Percentiles rank a stretch among this genome's conserved stretches.
These are phyloP conservation scores for Tachyglossus aculeatus DNA, from an alignment of 2,797 vertebrate species.

Conservation along the genomic window DNA sequence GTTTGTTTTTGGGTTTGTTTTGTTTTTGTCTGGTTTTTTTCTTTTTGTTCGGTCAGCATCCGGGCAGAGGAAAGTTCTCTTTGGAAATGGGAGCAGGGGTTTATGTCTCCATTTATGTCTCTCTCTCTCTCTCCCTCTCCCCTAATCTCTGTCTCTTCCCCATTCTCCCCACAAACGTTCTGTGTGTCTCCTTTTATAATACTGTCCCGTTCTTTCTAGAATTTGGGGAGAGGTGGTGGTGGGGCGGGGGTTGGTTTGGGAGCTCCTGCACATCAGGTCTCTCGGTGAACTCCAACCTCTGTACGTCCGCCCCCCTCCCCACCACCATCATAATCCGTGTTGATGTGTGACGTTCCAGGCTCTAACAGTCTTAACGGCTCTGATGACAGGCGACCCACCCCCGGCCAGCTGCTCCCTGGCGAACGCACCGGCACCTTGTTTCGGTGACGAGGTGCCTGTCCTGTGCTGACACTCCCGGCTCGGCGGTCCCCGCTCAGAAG, in stretches of 20 bases:
- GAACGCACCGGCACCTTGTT: conserved; percentile 4
- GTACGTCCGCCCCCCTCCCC: neutral
- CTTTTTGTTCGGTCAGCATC: conserved; percentile 38
- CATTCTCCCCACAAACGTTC: neutral
- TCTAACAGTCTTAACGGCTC: conserved; percentile 46
- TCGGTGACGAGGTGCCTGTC: conserved; percentile 4
- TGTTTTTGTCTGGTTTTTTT: conserved; percentile 41
- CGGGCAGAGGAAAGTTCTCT: conserved; percentile 42
- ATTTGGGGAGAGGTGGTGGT: too few species aligned
- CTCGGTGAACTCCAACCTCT: conserved; percentile 31
- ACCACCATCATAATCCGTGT: conserved; percentile 3
- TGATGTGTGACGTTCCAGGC: conserved; percentile 4
- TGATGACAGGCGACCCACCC: neutral
- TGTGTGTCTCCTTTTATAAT: neutral
- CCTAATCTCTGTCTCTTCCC: conserved; percentile 13
- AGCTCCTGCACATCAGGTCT: conserved; percentile 58
- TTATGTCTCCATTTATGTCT: conserved; percentile 24
- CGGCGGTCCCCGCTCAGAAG: neutral
- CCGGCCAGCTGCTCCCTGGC: neutral
- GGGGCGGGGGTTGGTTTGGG: neutral
- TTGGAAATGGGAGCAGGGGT: conserved; percentile 24
- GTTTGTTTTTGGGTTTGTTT: too few species aligned
- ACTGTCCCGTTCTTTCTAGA: conserved; percentile 7
- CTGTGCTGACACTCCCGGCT: conserved; percentile 31
- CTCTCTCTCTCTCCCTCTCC: neutral